Evolutionary conservation across 2,888 invertebrate genomes (phyloP).

Genomic region (Drepanosiphum platanoidis): DNA sequence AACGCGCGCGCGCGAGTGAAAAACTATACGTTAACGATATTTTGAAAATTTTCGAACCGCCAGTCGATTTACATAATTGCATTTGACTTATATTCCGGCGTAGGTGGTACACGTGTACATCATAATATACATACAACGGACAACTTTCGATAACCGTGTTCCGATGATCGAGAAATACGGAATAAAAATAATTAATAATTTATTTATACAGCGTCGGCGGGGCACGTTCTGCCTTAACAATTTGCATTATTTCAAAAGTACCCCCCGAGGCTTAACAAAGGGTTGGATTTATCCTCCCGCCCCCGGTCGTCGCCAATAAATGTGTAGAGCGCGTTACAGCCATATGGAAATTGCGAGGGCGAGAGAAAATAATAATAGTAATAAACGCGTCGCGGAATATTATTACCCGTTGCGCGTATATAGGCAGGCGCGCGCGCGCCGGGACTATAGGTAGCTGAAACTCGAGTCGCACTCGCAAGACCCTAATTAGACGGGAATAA

Average conservation of each 20-base stretch:
- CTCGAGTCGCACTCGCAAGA: neutral
- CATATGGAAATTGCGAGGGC: conserved; percentile 42
- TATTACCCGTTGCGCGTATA: neutral
- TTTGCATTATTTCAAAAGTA: conserved; percentile 50
- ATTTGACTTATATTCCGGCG: conserved; percentile 20
- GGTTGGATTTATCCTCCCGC: conserved; percentile 5
- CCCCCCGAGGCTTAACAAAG: conserved; percentile 39
- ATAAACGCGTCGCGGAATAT: conserved; percentile 5
- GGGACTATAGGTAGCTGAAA: neutral
- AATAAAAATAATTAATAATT: conserved; percentile 35
- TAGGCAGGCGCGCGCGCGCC: too few relatives aligned
- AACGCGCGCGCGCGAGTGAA: neutral
- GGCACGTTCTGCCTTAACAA: conserved; percentile 15
- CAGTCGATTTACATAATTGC: conserved; percentile 1
- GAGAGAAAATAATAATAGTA: conserved; percentile 36
- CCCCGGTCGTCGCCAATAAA: neutral
- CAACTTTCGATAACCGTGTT: neutral
- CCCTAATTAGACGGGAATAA: neutral
- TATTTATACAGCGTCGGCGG: neutral
- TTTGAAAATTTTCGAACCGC: neutral
- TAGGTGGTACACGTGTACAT: too few relatives aligned
- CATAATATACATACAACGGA: too few relatives aligned
- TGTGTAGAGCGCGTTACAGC: conserved; percentile 2
- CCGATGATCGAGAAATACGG: conserved; percentile 3
- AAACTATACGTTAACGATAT: neutral